Evolutionary conservation across 2,888 invertebrate genomes (phyloP).

Genomic region (Eupithecia dodoneata): DNA sequence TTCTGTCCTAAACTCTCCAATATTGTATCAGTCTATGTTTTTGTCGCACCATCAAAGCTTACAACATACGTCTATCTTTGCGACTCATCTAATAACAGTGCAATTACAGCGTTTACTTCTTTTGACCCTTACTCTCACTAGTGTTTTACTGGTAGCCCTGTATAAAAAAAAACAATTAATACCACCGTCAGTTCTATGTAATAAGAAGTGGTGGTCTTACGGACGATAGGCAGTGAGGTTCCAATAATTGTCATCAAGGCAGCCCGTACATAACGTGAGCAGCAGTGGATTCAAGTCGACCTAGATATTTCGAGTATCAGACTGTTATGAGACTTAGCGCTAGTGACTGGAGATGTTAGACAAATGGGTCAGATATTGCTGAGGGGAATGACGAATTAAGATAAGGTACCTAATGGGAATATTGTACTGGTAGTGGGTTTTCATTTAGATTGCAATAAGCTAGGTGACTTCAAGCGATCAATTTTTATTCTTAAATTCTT

Average conservation of each 20-base stretch:
- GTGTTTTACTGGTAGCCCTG: not conserved
- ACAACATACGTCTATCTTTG: not conserved
- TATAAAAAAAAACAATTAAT: not conserved
- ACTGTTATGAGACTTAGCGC: slow-evolving; percentile 21
- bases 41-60: not conserved
- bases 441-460: not conserved
- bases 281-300: slow-evolving; percentile 42
- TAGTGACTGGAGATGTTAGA: slow-evolving; percentile 6
- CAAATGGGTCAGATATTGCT: slow-evolving; percentile 6
- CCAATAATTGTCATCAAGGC: not conserved
- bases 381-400: slow-evolving; percentile 2
- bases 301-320: slow-evolving; percentile 49
- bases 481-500: not conserved
- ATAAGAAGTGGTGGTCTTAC: not conserved
- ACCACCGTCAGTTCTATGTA: not conserved
- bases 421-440: not conserved
- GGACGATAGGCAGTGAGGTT: not conserved
- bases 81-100: not conserved
- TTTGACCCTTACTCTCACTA: not conserved
- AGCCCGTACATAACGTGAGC: not conserved
- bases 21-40: not conserved
- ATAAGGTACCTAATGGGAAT: not conserved
- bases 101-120: not conserved
- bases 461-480: not conserved
- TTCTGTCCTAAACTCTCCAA: no score